Conservation (phyloP, 2,113 vertebrate species). For the Microtus richardsoni region DNA sequence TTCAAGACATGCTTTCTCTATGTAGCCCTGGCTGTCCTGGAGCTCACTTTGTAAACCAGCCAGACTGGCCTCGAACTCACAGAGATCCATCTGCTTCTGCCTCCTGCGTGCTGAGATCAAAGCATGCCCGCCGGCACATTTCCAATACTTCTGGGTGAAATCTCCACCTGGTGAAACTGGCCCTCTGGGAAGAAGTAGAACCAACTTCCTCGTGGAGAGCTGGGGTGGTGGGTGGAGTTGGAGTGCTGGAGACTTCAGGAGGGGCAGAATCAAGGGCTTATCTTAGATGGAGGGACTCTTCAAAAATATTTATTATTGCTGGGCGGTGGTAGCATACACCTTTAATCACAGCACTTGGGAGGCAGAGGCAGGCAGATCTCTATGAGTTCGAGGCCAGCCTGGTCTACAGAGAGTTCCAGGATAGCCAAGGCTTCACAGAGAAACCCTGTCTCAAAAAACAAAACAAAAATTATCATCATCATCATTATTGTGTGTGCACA, state of each 20-base stretch:
- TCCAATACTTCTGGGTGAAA: too few species aligned
- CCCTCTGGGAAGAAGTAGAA: background rate
- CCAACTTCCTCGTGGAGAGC: background rate
- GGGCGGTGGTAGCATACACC: background rate
- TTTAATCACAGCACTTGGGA: background rate
- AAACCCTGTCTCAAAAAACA: background rate
- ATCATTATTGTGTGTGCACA: background rate
- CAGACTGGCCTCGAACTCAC: too few species aligned
- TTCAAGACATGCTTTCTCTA: too few species aligned
- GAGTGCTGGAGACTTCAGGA: background rate
- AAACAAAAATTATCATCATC: background rate
- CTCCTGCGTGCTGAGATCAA: too few species aligned
- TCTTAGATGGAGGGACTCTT: background rate
- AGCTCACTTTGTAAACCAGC: too few species aligned
- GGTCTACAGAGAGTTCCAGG: background rate
- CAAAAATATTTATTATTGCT: background rate
- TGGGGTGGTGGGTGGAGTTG: background rate
- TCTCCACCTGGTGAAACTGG: background rate
- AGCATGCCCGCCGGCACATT: too few species aligned
- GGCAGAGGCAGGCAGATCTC: background rate
- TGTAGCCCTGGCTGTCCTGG: too few species aligned
- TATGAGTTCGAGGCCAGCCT: background rate
- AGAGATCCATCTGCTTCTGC: too few species aligned
- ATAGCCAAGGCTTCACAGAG: background rate
- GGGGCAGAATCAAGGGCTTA: background rate